A percentile compares a stretch with the other conserved stretches of the same genome.
phyloP scores from a whole-genome alignment of 2,113 vertebrate genomes.

The Desmodus rotundus region DNA sequence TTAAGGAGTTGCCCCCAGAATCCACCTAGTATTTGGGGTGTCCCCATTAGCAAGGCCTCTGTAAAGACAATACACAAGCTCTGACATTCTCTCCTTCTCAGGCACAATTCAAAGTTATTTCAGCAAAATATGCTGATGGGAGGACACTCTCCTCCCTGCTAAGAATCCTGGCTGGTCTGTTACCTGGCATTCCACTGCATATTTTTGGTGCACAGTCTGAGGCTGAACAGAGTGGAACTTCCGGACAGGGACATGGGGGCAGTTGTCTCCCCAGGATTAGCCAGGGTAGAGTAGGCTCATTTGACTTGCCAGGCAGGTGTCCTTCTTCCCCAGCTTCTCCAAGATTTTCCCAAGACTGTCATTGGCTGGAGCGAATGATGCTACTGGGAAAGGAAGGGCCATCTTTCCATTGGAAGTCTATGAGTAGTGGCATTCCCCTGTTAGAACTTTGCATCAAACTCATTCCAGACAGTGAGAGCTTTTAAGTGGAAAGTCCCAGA shows the following conservation, averaged over 20 bases:
- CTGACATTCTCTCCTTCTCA: not conserved
- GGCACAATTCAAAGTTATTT: not conserved
- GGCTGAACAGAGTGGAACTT: not conserved
- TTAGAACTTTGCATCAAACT: not conserved
- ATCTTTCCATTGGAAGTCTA: not conserved
- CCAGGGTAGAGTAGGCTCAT: not conserved
- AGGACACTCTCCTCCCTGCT: not conserved
- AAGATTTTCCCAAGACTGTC: not conserved
- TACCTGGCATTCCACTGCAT: not conserved
- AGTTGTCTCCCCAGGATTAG: not conserved
- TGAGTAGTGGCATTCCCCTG: not conserved
- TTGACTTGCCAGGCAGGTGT: not conserved
- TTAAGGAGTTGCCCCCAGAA: not conserved
- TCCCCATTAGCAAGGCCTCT: not conserved
- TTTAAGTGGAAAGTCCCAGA: not conserved
- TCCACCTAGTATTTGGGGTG: not conserved
- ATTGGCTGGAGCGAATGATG: not conserved
- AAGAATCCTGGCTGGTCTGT: not conserved
- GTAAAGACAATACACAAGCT: not conserved
- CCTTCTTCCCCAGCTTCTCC: not conserved
- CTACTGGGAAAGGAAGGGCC: not conserved
- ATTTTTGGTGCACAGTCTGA: not conserved
- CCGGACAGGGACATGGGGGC: not conserved
- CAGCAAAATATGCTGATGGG: not conserved
- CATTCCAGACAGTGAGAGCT: not conserved